Evolutionary conservation across 2,888 invertebrate species (phyloP).

Genomic region (Digitonthophagus gazella): DNA sequence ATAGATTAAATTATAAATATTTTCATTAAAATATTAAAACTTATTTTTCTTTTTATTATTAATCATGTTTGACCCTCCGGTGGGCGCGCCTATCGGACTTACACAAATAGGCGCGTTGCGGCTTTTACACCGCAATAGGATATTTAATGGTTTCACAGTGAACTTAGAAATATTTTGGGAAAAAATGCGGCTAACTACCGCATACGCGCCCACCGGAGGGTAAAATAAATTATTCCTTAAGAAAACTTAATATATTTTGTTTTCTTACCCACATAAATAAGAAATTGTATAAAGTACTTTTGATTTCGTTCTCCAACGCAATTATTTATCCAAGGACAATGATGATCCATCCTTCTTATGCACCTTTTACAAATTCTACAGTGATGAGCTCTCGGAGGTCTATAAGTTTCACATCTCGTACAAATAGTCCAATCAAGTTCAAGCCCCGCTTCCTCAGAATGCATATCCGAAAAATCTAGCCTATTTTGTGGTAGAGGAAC

Average conservation of each 20-base stretch:
- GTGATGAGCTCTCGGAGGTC: slow-evolving; percentile 84
- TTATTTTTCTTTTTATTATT: too few species aligned
- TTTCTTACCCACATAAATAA: slow-evolving; percentile 66
- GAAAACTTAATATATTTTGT: slow-evolving; percentile 9
- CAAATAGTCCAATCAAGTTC: slow-evolving; percentile 77
- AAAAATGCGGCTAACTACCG: too few species aligned
- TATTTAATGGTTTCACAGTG: too few species aligned
- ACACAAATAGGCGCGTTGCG: too few species aligned
- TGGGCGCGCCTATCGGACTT: too few species aligned
- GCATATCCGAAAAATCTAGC: slow-evolving; percentile 78
- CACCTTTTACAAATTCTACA: slow-evolving; percentile 85
- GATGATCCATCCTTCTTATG: slow-evolving; percentile 80
- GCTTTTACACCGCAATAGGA: too few species aligned
- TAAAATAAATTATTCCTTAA: neutral
- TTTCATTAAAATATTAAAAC: too few species aligned
- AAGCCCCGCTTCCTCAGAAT: slow-evolving; percentile 58
- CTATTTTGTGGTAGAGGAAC: slow-evolving; percentile 73
- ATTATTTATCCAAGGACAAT: slow-evolving; percentile 91
- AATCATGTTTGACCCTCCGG: too few species aligned
- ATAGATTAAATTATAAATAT: slow-evolving; percentile 16
- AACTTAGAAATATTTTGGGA: too few species aligned
- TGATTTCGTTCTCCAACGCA: slow-evolving; percentile 91
- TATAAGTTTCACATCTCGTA: slow-evolving; percentile 75
- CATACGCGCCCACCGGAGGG: too few species aligned
- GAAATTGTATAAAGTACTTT: slow-evolving; percentile 87